A percentile compares a stretch with the other conserved stretches of the same genome.
Evolutionary conservation across 2,797 vertebrate genomes (phyloP).

Genomic region (Delichon dasypus): DNA sequence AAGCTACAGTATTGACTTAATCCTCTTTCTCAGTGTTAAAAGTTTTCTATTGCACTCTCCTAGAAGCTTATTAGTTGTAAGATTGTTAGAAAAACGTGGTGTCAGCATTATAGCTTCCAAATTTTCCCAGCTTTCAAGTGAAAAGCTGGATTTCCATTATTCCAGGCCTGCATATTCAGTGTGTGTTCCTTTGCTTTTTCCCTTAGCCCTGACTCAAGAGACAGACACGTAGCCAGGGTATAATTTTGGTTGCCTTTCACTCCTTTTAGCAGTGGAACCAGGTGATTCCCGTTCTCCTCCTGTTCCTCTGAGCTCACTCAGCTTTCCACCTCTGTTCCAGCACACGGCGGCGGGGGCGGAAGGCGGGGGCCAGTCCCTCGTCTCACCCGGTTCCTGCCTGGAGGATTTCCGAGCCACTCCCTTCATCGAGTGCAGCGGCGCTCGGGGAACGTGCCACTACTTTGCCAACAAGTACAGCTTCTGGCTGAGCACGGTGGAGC

Average conservation of each 20-base stretch:
- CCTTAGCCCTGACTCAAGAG: not conserved
- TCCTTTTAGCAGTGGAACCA: not conserved
- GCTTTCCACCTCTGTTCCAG: constrained; percentile 63
- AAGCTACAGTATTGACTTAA: not conserved
- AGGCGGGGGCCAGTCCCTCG: constrained; percentile 92
- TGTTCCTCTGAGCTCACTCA: not conserved
- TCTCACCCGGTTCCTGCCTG: constrained; percentile 93
- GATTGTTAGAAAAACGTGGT: not conserved
- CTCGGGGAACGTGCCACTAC: constrained; percentile 90
- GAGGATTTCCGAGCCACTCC: constrained; percentile 95
- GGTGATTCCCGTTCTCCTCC: not conserved
- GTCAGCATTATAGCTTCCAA: not conserved
- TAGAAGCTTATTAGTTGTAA: not conserved
- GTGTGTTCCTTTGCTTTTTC: not conserved
- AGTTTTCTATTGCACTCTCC: not conserved
- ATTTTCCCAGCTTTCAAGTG: not conserved
- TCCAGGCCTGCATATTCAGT: not conserved
- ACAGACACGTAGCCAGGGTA: not conserved
- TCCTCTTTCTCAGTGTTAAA: not conserved
- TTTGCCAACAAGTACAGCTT: constrained; percentile 98
- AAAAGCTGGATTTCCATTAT: not conserved
- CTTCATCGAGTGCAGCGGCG: constrained; percentile 94
- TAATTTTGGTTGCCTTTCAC: not conserved
- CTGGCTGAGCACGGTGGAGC: constrained; percentile 91
- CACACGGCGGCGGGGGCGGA: constrained; percentile 91